Percentiles rank a stretch among this genome's conserved stretches.
These are phyloP conservation scores for Apodemus speciosus DNA, from an alignment of 2,113 vertebrate genomes.

Conservation along the genomic window DNA sequence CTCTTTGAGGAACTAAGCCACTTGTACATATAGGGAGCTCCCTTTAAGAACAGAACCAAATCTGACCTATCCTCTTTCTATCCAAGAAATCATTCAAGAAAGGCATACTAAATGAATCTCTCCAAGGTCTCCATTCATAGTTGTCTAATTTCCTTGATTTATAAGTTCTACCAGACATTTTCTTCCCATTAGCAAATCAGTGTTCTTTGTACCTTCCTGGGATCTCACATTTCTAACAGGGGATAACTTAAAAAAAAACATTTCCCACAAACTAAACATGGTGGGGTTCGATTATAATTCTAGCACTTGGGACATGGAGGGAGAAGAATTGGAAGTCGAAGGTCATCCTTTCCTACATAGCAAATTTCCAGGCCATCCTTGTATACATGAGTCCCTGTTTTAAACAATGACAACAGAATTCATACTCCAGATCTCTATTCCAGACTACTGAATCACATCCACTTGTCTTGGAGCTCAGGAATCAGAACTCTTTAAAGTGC, in stretches of 20 bases:
- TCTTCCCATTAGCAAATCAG: background rate
- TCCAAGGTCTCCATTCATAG: background rate
- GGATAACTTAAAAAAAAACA: background rate
- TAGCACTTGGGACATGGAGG: background rate
- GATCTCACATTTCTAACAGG: background rate
- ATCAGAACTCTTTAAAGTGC: slow-evolving; percentile 11
- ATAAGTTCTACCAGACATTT: background rate
- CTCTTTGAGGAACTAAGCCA: background rate
- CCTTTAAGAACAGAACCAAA: slow-evolving; percentile 19
- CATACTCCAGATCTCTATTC: background rate
- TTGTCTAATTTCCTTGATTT: slow-evolving; percentile 1
- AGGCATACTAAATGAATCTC: background rate
- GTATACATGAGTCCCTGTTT: background rate
- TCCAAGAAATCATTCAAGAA: background rate
- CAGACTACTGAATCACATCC: background rate
- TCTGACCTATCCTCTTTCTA: background rate
- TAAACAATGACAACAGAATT: background rate
- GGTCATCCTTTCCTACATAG: background rate
- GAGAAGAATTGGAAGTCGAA: background rate
- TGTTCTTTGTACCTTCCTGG: background rate
- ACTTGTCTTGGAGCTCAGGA: background rate
- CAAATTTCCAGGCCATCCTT: too few relatives aligned
- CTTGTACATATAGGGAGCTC: background rate
- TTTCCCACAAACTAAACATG: background rate
- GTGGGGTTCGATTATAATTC: background rate